These are phyloP conservation scores for Laticauda laticaudata DNA, from an alignment of 2,113 vertebrate species.

Conservation along the genomic window DNA sequence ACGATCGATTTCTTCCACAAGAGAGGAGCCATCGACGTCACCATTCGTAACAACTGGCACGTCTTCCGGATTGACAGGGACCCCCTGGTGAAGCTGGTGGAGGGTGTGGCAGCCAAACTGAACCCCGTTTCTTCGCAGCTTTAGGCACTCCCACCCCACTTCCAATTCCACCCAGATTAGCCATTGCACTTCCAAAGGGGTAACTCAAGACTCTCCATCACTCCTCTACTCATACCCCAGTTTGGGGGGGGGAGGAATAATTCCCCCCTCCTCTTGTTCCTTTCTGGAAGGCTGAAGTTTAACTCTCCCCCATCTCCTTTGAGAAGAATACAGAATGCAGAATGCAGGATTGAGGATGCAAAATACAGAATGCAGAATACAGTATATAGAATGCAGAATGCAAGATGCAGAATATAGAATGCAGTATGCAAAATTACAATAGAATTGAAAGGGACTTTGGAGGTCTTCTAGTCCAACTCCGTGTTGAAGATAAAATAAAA, in stretches of 20 bases:
- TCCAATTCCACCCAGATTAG: neutral
- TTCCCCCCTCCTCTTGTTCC: neutral
- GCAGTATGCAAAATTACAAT: neutral
- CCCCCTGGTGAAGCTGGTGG: neutral
- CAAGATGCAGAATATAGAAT: no score
- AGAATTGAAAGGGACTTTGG: neutral
- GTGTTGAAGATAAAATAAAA: neutral
- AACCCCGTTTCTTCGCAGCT: neutral
- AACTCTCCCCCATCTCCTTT: neutral
- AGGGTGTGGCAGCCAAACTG: neutral
- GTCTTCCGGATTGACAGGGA: conserved; percentile 62
- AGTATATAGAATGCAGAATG: no score
- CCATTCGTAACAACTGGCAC: conserved; percentile 67
- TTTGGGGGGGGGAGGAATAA: fast-evolving
- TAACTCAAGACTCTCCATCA: neutral
- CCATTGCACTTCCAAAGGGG: neutral
- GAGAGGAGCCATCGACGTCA: conserved; percentile 85
- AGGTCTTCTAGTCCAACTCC: neutral
- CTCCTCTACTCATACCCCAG: neutral
- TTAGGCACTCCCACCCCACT: neutral
- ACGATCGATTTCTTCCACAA: conserved; percentile 84
- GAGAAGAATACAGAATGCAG: neutral
- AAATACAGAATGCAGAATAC: neutral
- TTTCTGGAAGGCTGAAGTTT: neutral
- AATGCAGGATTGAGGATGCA: neutral